Conservation (phyloP, 2,113 vertebrate species). For the Plestiodon gilberti region DNA sequence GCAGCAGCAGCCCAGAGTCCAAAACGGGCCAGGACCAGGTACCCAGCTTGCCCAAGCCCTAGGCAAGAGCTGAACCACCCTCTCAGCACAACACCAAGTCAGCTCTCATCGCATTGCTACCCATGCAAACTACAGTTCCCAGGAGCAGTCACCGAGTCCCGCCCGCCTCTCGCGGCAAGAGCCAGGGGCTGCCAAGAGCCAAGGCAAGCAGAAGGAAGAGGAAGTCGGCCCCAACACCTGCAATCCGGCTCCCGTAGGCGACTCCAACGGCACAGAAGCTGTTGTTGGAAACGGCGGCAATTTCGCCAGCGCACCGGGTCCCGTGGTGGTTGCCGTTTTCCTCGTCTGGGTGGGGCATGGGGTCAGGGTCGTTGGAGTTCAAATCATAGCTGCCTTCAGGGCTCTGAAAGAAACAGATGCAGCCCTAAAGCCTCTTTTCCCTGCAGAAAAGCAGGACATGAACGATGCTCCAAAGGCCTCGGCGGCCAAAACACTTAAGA, state of each 20-base stretch:
- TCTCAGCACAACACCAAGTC: no score
- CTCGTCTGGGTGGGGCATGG: slow-evolving; percentile 92
- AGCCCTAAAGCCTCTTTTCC: accelerated
- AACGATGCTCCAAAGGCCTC: accelerated
- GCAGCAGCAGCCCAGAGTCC: no score
- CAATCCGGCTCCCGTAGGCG: slow-evolving; percentile 91
- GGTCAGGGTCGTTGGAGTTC: slow-evolving; percentile 95
- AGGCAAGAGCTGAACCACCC: no score
- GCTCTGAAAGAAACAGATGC: slow-evolving; percentile 75
- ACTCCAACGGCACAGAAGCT: slow-evolving; percentile 95
- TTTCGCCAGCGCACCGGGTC: slow-evolving; percentile 95
- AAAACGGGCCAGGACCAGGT: no score
- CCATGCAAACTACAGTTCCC: no score
- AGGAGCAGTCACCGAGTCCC: no score
- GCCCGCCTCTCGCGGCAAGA: no score
- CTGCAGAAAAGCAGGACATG: neutral
- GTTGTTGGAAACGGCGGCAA: slow-evolving; percentile 93
- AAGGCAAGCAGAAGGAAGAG: no score
- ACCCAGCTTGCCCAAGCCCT: no score
- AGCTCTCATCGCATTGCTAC: no score
- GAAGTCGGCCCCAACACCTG: slow-evolving; percentile 75
- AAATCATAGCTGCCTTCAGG: slow-evolving; percentile 97
- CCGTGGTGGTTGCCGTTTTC: slow-evolving; percentile 93
- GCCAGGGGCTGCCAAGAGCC: neutral
- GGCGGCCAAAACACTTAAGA: accelerated